These are phyloP conservation scores for Platycnemis pennipes DNA, from an alignment of 2,888 invertebrate genomes.

Conservation along the genomic window DNA sequence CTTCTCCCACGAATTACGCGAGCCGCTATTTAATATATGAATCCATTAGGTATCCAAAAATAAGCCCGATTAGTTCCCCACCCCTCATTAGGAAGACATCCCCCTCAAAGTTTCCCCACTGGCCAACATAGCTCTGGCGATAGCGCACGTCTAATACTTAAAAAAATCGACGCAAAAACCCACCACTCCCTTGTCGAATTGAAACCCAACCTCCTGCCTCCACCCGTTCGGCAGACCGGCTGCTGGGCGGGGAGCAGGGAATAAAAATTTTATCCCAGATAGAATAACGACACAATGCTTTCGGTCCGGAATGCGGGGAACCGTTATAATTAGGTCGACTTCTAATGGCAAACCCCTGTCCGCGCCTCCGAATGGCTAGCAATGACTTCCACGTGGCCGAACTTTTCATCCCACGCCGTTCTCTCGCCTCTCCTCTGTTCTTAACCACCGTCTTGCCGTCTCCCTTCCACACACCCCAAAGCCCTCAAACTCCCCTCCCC, in stretches of 20 bases:
- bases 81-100: not conserved
- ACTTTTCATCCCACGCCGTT: not conserved
- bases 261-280: not conserved
- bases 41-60: not conserved
- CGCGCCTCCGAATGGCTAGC: conserved; percentile 43
- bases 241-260: not conserved
- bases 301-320: conserved; percentile 52
- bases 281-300: conserved; percentile 63
- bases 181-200: not conserved
- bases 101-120: not conserved
- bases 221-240: not conserved
- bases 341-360: conserved; percentile 67
- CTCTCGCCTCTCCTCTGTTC: conserved; percentile 6
- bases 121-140: not conserved
- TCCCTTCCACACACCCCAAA: not conserved
- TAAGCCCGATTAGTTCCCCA: not conserved
- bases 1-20: not conserved
- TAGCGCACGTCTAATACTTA: not conserved
- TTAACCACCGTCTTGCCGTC: not conserved
- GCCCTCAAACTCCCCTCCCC: too few relatives aligned
- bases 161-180: not conserved
- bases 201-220: not conserved
- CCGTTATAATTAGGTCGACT: conserved; percentile 66
- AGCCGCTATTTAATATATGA: not conserved
- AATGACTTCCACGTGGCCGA: not conserved